Base-by-base conservation (phyloP, 2,113 vertebrate genomes). In the Oxygymnocypris stewartii region DNA sequence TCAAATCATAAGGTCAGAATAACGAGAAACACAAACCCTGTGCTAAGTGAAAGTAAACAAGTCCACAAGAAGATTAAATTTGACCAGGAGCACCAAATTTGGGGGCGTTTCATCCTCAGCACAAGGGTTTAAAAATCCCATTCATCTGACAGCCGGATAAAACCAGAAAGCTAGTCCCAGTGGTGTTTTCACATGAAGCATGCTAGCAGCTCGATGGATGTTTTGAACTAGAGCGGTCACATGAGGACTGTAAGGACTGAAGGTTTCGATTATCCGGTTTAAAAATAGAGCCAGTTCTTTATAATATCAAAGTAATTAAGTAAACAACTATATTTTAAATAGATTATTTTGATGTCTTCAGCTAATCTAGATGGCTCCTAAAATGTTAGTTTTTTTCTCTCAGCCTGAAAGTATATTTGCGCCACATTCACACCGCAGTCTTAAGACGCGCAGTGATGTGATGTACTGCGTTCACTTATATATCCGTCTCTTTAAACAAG, bases 401-500 rank as follows among this genome's bases (percentile, higher is more conserved):
- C 16, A 20, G 67, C 31, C 18, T 73, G 31, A 71, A 73, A 2
- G 69, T 25, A 18, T n/a, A 14, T 83, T 5, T 83, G 6, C 47
- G 25, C 76, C 28, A 31, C 28, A 18, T 10, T 42, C 18, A 42
- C 10, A 7, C 18, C 0, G 18, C 54, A 57, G 18, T 18, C 35
- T 69, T 71, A 31, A 11, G 4, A 44, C 18, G 20, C 23, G 11
- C 71, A 44, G 20, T 40, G 37, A 59, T 79, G 51, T n/a, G 35
- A 59, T 18, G 18, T n/a, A 20, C 57, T 81, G 57, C 35, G 6
- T 44, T 42, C 37, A 44, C 73, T n/a, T 76, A n/a, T 28, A 51
- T 40, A 63, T 76, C 49, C 6, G 57, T 14, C 37, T 11, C 16
- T 51, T 47, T n/a, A 79, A 69, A 79, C 87, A 93, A 88, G 93